These are phyloP conservation scores for Spilarctia lutea DNA, from an alignment of 2,888 invertebrate species.

Conservation along the genomic window DNA sequence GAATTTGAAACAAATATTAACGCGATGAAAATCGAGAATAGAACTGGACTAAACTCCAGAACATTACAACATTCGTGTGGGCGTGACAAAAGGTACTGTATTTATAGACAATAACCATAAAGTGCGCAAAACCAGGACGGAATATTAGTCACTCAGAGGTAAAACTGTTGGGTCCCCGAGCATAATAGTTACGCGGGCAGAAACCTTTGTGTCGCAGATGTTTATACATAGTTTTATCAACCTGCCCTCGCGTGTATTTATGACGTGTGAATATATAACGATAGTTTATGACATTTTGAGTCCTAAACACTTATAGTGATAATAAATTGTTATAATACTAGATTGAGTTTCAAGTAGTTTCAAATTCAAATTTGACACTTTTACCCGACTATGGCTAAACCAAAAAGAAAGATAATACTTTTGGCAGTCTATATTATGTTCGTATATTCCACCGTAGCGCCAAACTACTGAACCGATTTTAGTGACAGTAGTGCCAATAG, in stretches of 20 bases:
- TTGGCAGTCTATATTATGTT: too few species aligned
- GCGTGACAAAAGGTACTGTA: constrained; percentile 57
- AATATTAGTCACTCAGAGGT: constrained; percentile 51
- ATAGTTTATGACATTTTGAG: not conserved
- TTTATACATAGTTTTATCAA: constrained; percentile 43
- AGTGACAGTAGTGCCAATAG: too few species aligned
- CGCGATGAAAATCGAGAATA: constrained; percentile 49
- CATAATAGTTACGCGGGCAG: constrained; percentile 38
- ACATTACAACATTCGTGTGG: constrained; percentile 54
- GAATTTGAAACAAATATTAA: constrained; percentile 32
- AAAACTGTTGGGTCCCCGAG: constrained; percentile 40
- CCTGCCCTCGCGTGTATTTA: constrained; percentile 8
- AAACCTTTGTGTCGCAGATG: constrained; percentile 50
- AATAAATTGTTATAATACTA: not conserved
- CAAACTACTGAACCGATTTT: too few species aligned
- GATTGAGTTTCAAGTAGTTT: not conserved
- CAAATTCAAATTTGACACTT: too few species aligned
- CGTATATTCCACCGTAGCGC: too few species aligned
- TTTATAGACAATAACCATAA: constrained; percentile 57
- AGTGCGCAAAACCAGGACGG: constrained; percentile 33
- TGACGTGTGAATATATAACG: constrained; percentile 18
- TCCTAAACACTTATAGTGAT: not conserved
- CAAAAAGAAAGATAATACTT: too few species aligned
- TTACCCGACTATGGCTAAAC: too few species aligned
- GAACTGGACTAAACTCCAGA: constrained; percentile 55